phyloP scores from a whole-genome alignment of 2,113 vertebrate species.

The Athene cunicularia region DNA sequence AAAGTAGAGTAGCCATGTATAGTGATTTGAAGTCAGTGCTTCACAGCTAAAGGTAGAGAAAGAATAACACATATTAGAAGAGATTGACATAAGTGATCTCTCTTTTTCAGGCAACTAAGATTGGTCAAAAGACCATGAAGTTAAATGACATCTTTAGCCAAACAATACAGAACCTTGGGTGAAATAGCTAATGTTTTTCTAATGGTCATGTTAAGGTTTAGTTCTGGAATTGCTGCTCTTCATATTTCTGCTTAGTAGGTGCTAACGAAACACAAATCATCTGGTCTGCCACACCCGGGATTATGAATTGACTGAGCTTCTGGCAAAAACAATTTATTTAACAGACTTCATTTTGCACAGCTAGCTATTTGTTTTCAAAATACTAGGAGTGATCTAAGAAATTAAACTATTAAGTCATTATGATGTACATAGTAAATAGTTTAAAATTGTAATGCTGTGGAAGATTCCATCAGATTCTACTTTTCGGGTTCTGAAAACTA shows the following conservation, averaged over 20 bases:
- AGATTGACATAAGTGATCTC: not conserved
- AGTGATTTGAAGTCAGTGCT: not conserved
- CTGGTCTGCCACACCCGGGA: slow-evolving; percentile 6
- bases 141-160: not conserved
- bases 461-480: not conserved
- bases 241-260: not conserved
- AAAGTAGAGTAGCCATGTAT: not conserved
- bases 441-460: not conserved
- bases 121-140: not conserved
- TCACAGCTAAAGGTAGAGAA: not conserved
- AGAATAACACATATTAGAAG: not conserved
- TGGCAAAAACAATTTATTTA: slow-evolving; percentile 15
- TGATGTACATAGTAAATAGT: not conserved
- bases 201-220: not conserved
- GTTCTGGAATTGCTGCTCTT: not conserved
- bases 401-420: not conserved
- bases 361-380: not conserved
- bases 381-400: not conserved
- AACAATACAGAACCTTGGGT: not conserved
- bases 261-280: not conserved
- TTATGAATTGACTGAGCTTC: slow-evolving; percentile 21
- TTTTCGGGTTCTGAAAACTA: not conserved
- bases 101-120: accelerated
- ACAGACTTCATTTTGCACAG: slow-evolving; percentile 31
- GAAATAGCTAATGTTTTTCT: not conserved